Conservation (phyloP, 2,113 vertebrate genomes). For the Callopanchax toddi region DNA sequence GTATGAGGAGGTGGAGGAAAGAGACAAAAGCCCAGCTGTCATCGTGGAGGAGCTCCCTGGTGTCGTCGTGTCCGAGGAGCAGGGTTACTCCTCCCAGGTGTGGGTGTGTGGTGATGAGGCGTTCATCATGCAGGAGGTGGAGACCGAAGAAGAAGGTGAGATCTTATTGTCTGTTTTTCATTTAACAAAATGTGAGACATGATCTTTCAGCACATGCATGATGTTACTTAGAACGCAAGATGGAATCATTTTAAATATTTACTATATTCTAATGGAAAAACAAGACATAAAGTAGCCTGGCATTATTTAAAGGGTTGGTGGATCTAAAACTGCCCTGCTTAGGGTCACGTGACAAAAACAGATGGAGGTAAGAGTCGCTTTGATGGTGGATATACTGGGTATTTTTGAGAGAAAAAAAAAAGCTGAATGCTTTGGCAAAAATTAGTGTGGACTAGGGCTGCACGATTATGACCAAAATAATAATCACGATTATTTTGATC, state of each 20-base stretch:
- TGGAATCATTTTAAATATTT: background rate
- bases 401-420: too few relatives aligned
- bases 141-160: conserved; percentile 92
- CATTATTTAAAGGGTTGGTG: too few relatives aligned
- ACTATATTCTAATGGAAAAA: too few relatives aligned
- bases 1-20: conserved; percentile 82
- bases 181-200: background rate
- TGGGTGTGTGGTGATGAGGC: conserved; percentile 89
- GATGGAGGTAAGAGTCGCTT: too few relatives aligned
- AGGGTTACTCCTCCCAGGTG: conserved; percentile 89
- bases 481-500: too few relatives aligned
- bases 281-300: too few relatives aligned
- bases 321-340: too few relatives aligned
- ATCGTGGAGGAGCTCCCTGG: conserved; percentile 91
- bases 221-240: background rate
- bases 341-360: too few relatives aligned
- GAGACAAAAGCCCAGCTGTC: conserved; percentile 85
- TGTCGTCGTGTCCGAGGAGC: conserved; percentile 79
- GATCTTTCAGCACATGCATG: background rate
- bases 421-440: too few relatives aligned
- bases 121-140: conserved; percentile 93
- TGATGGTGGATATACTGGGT: too few relatives aligned
- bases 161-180: background rate
- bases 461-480: too few relatives aligned
- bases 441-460: too few relatives aligned